These are phyloP conservation scores for Podilymbus podiceps DNA, from an alignment of 2,113 vertebrate species.

Conservation along the genomic window DNA sequence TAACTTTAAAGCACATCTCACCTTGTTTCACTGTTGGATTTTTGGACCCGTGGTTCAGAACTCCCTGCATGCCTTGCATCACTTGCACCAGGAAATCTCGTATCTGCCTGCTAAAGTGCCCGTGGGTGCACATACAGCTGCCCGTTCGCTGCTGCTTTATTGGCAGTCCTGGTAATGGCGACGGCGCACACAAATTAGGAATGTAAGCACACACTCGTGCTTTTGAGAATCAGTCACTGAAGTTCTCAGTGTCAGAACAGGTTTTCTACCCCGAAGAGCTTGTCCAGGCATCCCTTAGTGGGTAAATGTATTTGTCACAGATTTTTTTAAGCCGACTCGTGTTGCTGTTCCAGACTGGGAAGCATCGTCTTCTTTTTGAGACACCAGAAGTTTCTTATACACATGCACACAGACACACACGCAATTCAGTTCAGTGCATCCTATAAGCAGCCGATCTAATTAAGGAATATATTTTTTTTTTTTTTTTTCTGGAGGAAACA, in stretches of 20 bases:
- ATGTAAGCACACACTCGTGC: not conserved
- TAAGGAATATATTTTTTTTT: not conserved
- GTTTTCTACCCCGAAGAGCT: not conserved
- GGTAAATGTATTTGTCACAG: not conserved
- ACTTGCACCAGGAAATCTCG: not conserved
- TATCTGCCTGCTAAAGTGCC: not conserved
- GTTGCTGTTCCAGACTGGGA: not conserved
- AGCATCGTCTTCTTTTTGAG: not conserved
- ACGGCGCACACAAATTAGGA: not conserved
- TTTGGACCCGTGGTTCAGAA: not conserved
- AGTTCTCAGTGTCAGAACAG: rapidly evolving
- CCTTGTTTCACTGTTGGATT: not conserved
- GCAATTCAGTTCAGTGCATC: rapidly evolving
- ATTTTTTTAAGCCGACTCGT: not conserved
- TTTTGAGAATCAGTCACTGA: not conserved
- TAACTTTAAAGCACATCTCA: not conserved
- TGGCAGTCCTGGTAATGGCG: rapidly evolving
- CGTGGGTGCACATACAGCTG: not conserved
- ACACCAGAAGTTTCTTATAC: not conserved
- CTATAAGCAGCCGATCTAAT: not conserved
- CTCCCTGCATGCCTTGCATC: not conserved
- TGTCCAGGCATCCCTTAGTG: not conserved
- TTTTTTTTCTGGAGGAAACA: not conserved
- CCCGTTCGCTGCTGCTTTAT: not conserved
- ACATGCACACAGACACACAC: not conserved